Evolutionary conservation across 2,888 invertebrate genomes (phyloP).

Genomic region (Phengaris alcon): DNA sequence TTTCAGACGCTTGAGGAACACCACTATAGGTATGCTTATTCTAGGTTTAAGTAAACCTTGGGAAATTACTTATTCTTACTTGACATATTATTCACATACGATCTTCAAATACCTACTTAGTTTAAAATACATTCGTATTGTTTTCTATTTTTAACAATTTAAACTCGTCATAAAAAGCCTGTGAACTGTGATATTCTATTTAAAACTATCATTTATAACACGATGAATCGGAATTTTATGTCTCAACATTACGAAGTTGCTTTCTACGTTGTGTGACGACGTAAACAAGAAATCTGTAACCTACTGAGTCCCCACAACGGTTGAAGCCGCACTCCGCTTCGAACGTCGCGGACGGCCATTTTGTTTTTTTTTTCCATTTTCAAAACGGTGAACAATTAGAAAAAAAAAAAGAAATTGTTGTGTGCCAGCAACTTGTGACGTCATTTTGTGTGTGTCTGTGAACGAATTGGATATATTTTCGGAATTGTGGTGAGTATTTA

Average conservation of each 20-base stretch:
- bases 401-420: constrained; percentile 43
- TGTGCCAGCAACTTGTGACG: constrained; percentile 52
- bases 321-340: constrained; percentile 60
- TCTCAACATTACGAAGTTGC: constrained; percentile 11
- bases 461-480: constrained; percentile 47
- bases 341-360: constrained; percentile 61
- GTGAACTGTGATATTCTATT: constrained; percentile 10
- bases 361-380: constrained; percentile 31
- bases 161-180: not conserved
- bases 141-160: not conserved
- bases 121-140: not conserved
- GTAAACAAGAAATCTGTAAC: constrained; percentile 30
- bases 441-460: constrained; percentile 52
- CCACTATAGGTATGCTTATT: too few species aligned
- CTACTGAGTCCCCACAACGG: constrained; percentile 38
- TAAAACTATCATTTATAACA: not conserved
- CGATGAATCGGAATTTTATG: not conserved
- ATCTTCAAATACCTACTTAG: too few species aligned
- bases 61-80: too few species aligned
- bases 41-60: too few species aligned
- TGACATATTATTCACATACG: too few species aligned
- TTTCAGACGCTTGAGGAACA: too few species aligned
- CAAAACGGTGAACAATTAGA: constrained; percentile 33
- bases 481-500: constrained; percentile 41
- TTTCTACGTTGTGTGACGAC: not conserved